Percentiles rank a stretch among this genome's conserved stretches.
phyloP scores from a whole-genome alignment of 2,797 vertebrate genomes.

The Sebastes steindachneri region DNA sequence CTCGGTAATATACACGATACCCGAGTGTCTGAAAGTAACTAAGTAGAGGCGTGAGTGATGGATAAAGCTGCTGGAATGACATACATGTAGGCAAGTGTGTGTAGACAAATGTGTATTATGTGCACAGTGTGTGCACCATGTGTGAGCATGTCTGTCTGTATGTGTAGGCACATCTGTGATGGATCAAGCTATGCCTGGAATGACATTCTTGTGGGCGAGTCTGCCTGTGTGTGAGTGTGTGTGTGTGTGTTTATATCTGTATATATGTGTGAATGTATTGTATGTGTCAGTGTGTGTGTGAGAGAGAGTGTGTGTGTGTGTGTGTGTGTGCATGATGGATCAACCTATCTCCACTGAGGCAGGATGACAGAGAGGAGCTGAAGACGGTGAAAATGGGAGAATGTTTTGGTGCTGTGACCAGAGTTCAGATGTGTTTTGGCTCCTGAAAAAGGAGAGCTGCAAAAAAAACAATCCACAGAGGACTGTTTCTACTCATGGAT shows the following conservation, averaged over 20 bases:
- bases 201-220: conserved; percentile 66
- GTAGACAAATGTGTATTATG: conserved; percentile 17
- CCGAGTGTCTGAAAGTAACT: conserved; percentile 12
- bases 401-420: conserved; percentile 57
- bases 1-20: conserved; percentile 26
- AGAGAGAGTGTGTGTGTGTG: background rate
- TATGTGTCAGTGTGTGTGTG: background rate
- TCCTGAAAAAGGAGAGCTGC: background rate
- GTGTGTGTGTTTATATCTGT: background rate
- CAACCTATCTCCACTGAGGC: conserved; percentile 67
- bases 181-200: conserved; percentile 72
- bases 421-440: conserved; percentile 55
- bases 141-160: conserved; percentile 45
- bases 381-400: conserved; percentile 58
- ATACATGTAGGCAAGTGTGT: conserved; percentile 40
- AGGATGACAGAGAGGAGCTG: conserved; percentile 67
- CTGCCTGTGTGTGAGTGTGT: conserved; percentile 13
- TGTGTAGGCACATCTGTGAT: conserved; percentile 63
- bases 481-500: background rate
- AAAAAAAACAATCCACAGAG: background rate
- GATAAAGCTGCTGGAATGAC: conserved; percentile 47
- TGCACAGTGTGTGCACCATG: conserved; percentile 24
- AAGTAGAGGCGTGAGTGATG: conserved; percentile 45
- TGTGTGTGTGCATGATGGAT: conserved; percentile 59
- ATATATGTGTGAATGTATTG: background rate